These are phyloP conservation scores for Zosterops lateralis DNA, from an alignment of 2,113 vertebrate genomes.

Conservation along the genomic window DNA sequence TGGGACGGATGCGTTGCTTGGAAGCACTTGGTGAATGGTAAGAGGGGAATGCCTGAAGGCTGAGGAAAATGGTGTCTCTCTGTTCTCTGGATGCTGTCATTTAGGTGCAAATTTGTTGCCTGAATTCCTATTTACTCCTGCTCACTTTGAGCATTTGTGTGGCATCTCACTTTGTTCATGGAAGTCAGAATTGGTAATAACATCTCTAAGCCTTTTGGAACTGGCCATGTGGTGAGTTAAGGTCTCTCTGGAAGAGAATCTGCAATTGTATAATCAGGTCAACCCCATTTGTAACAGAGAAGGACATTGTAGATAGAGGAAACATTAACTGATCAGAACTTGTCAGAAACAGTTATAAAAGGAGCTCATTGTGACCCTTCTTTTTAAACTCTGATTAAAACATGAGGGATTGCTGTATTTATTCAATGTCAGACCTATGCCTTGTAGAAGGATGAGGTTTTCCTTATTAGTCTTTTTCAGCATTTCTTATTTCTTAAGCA, in stretches of 20 bases:
- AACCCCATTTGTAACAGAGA: not conserved
- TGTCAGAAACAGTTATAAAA: not conserved
- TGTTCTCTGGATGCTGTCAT: not conserved
- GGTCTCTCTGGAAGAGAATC: not conserved
- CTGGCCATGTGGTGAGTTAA: not conserved
- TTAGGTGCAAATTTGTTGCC: not conserved
- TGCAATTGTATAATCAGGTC: not conserved
- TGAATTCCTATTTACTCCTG: not conserved
- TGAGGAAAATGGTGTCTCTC: not conserved
- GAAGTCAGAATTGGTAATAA: not conserved
- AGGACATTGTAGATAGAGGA: not conserved
- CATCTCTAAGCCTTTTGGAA: not conserved
- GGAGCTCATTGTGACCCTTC: not conserved
- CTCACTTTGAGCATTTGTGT: not conserved
- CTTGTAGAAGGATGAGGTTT: not conserved
- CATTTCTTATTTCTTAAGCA: not conserved
- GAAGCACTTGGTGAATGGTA: slow-evolving; percentile 98
- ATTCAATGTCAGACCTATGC: not conserved
- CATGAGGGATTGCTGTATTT: not conserved
- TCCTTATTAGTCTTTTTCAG: not conserved
- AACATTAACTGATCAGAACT: not conserved
- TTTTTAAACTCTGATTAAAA: not conserved
- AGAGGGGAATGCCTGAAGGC: not conserved
- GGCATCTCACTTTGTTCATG: not conserved
- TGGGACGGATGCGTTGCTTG: slow-evolving; percentile 95